Conservation (phyloP, 2,797 vertebrate genomes). For the Phaenicophaeus curvirostris region DNA sequence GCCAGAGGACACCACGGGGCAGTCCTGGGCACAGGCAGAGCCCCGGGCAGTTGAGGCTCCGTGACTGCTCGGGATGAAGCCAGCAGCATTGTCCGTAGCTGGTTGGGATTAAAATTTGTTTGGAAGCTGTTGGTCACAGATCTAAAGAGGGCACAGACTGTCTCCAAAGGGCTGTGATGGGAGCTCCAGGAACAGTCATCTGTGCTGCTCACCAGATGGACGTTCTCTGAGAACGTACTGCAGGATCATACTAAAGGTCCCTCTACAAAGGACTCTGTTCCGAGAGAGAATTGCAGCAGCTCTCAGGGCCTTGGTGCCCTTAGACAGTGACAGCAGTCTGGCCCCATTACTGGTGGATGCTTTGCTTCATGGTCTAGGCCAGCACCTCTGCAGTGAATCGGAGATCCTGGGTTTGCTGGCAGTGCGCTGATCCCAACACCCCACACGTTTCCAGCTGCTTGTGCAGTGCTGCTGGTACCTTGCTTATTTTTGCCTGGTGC, state of each 20-base stretch:
- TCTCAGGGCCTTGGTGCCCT: background rate
- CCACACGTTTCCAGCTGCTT: rapidly evolving
- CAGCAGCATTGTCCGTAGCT: rapidly evolving
- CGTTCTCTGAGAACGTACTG: rapidly evolving
- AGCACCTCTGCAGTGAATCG: rapidly evolving
- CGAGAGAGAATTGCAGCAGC: background rate
- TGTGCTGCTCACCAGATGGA: rapidly evolving
- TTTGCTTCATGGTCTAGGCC: background rate
- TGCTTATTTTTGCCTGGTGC: background rate
- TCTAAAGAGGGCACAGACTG: background rate
- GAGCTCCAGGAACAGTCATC: rapidly evolving
- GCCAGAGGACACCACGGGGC: background rate
- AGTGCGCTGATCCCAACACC: rapidly evolving
- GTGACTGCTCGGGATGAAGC: background rate
- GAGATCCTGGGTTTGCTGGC: background rate
- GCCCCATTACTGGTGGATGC: background rate
- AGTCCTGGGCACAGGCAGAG: too few species aligned
- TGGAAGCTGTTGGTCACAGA: background rate
- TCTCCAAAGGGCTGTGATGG: background rate
- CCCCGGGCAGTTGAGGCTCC: rapidly evolving
- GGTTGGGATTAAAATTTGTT: background rate
- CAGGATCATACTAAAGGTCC: background rate
- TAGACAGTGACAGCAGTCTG: too few species aligned
- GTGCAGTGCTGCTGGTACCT: background rate
- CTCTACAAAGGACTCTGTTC: rapidly evolving